Conservation (phyloP, 2,113 vertebrate species). For the Varanus komodoensis region DNA sequence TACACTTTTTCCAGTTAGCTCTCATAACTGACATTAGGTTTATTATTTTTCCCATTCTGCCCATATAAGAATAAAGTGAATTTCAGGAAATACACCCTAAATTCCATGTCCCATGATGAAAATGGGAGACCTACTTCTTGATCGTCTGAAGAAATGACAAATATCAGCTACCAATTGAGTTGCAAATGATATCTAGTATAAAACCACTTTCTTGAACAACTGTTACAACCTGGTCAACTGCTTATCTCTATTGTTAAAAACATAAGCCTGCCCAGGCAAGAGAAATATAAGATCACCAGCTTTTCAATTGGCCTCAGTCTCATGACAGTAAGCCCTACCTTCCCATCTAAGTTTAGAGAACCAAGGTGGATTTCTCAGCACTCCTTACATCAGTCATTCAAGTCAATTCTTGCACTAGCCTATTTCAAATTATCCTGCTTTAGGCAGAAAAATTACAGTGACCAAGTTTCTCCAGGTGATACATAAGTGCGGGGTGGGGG, state of each 20-base stretch:
- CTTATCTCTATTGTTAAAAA: background rate
- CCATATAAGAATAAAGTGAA: background rate
- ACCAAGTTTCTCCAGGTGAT: conserved; percentile 2
- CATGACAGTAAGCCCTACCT: background rate
- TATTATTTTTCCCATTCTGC: background rate
- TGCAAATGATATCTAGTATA: background rate
- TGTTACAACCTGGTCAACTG: background rate
- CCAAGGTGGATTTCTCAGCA: background rate
- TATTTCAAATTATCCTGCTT: background rate
- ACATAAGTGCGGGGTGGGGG: background rate
- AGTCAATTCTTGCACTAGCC: background rate
- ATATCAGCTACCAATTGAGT: background rate
- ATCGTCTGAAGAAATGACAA: background rate
- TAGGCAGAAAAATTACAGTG: conserved; percentile 24
- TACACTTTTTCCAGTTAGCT: background rate
- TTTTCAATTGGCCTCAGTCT: background rate
- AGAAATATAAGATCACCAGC: background rate
- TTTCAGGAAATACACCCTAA: background rate
- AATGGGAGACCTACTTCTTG: background rate
- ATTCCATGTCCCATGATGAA: background rate
- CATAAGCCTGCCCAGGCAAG: background rate
- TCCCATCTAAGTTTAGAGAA: background rate
- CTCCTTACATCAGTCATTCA: background rate
- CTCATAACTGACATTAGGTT: background rate
- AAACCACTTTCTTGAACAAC: background rate